phyloP scores from a whole-genome alignment of 1,140 invertebrate species.

The Tyrophagus putrescentiae region DNA sequence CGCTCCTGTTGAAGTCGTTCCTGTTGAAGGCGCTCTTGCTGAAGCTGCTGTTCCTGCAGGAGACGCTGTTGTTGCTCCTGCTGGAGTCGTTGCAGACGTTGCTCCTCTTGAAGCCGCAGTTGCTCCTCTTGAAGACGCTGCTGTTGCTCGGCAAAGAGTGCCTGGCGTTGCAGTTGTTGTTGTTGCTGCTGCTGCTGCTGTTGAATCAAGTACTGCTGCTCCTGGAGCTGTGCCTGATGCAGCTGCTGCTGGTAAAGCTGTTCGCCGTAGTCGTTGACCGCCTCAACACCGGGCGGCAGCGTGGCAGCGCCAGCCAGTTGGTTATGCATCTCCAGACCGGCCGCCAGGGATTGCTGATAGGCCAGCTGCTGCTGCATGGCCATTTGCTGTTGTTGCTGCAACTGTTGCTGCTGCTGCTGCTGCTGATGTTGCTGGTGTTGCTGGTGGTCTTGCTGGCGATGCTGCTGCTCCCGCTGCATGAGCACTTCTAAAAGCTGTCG shows the following conservation, averaged over 20 bases:
- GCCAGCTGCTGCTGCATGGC: neutral
- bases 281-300: neutral
- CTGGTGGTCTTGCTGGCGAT: neutral
- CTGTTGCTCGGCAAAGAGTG: neutral
- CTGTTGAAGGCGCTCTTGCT: neutral
- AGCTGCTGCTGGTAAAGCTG: neutral
- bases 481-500: conserved; percentile 21
- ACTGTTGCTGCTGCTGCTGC: neutral
- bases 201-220: conserved; percentile 10
- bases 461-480: neutral
- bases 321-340: no score
- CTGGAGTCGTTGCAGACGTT: conserved; percentile 10
- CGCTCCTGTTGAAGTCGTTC: neutral
- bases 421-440: neutral
- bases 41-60: neutral
- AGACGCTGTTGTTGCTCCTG: conserved; percentile 12
- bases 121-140: conserved; percentile 14
- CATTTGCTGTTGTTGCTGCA: neutral
- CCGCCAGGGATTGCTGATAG: neutral
- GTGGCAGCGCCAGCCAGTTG: no score
- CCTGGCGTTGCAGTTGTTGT: conserved; percentile 19
- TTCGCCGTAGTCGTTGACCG: neutral
- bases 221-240: neutral
- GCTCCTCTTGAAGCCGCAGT: conserved; percentile 20
- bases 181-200: conserved; percentile 10